phyloP scores from a whole-genome alignment of 2,888 invertebrate species.

The Tipula lateralis region DNA sequence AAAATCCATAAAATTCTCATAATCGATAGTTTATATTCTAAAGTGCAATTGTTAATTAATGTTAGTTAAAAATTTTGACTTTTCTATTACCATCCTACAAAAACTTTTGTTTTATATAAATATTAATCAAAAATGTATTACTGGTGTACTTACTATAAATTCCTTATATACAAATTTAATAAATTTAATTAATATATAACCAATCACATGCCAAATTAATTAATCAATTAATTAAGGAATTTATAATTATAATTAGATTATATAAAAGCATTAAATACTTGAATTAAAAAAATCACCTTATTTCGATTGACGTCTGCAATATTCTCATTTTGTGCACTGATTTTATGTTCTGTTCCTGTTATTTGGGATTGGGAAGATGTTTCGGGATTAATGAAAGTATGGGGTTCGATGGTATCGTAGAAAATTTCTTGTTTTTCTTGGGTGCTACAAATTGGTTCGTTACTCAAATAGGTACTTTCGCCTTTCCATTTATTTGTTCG shows the following conservation, averaged over 20 bases:
- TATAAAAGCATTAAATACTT: slow-evolving; percentile 27
- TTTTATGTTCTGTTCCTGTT: slow-evolving; percentile 25
- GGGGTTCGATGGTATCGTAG: background rate
- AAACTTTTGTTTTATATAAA: background rate
- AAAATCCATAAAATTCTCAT: background rate
- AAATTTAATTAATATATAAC: background rate
- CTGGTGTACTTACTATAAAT: background rate
- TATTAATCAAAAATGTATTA: background rate
- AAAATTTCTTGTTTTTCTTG: background rate
- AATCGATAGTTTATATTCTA: background rate
- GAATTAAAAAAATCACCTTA: slow-evolving; percentile 29
- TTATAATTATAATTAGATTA: background rate
- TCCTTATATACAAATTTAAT: background rate
- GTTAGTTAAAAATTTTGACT: background rate
- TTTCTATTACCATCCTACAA: background rate
- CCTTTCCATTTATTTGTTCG: slow-evolving; percentile 27
- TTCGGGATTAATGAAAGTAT: background rate
- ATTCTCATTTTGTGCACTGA: slow-evolving; percentile 28
- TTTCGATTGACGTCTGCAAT: slow-evolving; percentile 2
- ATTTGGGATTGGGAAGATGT: slow-evolving; percentile 19
- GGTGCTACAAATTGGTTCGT: slow-evolving; percentile 28
- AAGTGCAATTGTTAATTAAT: background rate
- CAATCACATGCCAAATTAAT: background rate
- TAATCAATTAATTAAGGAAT: background rate
- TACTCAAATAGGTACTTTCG: background rate